These are phyloP conservation scores for Agapornis canus DNA, from an alignment of 2,797 vertebrate species.

Conservation along the genomic window DNA sequence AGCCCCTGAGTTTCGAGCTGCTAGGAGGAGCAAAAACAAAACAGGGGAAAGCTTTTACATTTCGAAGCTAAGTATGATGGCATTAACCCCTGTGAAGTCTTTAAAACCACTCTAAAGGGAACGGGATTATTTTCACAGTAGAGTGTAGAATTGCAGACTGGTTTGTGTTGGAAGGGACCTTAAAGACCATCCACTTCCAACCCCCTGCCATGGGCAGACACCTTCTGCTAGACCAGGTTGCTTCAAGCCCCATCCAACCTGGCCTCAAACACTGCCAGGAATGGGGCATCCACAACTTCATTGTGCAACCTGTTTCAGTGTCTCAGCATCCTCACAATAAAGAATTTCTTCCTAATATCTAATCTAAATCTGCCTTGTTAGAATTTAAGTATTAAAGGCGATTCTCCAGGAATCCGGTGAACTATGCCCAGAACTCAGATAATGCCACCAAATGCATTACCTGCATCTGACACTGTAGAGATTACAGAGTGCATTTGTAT, in stretches of 20 bases:
- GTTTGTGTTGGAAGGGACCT: neutral
- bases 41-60: neutral
- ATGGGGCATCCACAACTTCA: neutral
- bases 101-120: neutral
- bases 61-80: neutral
- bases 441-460: fast-evolving
- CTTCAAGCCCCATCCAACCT: neutral
- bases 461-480: fast-evolving
- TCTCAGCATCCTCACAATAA: neutral
- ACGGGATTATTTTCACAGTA: neutral
- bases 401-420: neutral
- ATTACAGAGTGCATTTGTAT: fast-evolving
- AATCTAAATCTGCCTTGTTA: neutral
- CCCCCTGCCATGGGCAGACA: neutral
- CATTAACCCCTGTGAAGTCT: neutral
- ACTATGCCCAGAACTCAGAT: neutral
- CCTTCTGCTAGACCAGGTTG: neutral
- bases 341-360: neutral
- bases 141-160: neutral
- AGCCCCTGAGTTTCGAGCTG: fast-evolving
- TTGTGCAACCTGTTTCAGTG: neutral
- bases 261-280: neutral
- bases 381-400: neutral
- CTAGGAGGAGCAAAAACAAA: neutral
- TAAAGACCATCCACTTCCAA: neutral